Percentiles rank a stretch among this genome's conserved stretches.
Evolutionary conservation across 2,888 invertebrate species (phyloP).

Genomic region (Ophioninae sp.): DNA sequence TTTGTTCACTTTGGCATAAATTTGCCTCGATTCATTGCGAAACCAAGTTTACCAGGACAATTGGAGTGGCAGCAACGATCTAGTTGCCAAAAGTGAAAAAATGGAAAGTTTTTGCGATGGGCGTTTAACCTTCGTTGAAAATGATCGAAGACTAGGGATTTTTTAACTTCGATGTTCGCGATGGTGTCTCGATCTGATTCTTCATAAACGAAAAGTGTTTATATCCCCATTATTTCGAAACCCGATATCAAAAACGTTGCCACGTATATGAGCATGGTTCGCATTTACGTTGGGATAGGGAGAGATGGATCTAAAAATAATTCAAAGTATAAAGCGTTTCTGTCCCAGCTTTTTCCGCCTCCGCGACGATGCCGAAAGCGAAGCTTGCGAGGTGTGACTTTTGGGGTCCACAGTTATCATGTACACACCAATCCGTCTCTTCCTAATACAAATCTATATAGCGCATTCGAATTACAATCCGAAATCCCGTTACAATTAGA

Average conservation of each 20-base stretch:
- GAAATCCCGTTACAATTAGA: not conserved
- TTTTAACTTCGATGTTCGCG: not conserved
- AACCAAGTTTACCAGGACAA: too few relatives aligned
- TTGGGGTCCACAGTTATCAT: conserved; percentile 26
- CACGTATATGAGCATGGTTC: conserved; percentile 45
- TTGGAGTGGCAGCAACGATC: too few relatives aligned
- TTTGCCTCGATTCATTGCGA: too few relatives aligned
- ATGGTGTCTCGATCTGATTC: not conserved
- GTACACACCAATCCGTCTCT: not conserved
- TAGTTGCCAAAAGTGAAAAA: too few relatives aligned
- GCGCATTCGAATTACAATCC: not conserved
- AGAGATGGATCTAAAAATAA: conserved; percentile 60
- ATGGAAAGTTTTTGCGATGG: too few relatives aligned
- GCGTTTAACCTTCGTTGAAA: too few relatives aligned
- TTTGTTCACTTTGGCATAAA: too few relatives aligned
- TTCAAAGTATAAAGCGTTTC: conserved; percentile 55
- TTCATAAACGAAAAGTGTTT: conserved; percentile 10
- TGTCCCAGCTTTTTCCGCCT: conserved; percentile 59
- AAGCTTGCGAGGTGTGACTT: conserved; percentile 57
- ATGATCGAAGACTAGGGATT: not conserved
- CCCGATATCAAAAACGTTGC: conserved; percentile 47
- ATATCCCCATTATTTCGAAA: conserved; percentile 38
- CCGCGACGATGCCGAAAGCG: conserved; percentile 42
- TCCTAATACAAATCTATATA: conserved; percentile 37
- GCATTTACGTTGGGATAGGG: conserved; percentile 49